These are phyloP conservation scores for Chymomyza amoena DNA, from an alignment of 2,888 invertebrate species.

Conservation along the genomic window DNA sequence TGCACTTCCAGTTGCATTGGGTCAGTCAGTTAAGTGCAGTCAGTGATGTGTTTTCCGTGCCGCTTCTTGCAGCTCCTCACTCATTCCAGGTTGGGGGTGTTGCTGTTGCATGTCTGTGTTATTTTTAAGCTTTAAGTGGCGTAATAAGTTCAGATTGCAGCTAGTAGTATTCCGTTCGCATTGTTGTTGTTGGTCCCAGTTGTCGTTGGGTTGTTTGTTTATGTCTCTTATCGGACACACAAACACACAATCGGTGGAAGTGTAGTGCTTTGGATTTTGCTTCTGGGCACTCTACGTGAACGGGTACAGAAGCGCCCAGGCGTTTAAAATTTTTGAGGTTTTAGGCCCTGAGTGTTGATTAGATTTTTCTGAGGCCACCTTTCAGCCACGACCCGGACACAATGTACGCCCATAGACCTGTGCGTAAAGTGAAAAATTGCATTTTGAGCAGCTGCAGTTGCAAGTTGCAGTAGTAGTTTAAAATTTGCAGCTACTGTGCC, in stretches of 20 bases:
- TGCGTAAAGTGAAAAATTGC: conserved; percentile 65
- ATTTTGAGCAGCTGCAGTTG: conserved; percentile 66
- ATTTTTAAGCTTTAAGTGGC: conserved; percentile 68
- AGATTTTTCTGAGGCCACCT: conserved; percentile 60
- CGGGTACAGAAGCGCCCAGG: conserved; percentile 26
- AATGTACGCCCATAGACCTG: neutral
- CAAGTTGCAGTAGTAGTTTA: conserved; percentile 16
- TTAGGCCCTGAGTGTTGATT: conserved; percentile 46
- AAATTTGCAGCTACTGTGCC: conserved; percentile 19
- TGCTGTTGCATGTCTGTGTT: conserved; percentile 28
- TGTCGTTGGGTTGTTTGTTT: conserved; percentile 17
- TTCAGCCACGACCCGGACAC: neutral
- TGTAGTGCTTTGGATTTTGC: conserved; percentile 64
- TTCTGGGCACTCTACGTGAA: conserved; percentile 39
- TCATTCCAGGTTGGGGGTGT: neutral
- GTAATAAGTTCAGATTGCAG: conserved; percentile 66
- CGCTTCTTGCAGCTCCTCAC: neutral
- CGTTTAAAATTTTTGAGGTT: conserved; percentile 73
- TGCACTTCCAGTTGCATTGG: neutral
- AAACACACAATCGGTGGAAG: neutral
- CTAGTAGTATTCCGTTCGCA: conserved; percentile 1
- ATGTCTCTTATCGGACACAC: conserved; percentile 9
- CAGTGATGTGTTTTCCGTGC: conserved; percentile 10
- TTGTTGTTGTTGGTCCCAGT: conserved; percentile 27
- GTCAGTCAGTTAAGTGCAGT: neutral